Evolutionary conservation across 2,113 vertebrate genomes (phyloP), one percentile per base, ranked within the genome.

Genomic region (Anarrhichthys ocellatus): DNA sequence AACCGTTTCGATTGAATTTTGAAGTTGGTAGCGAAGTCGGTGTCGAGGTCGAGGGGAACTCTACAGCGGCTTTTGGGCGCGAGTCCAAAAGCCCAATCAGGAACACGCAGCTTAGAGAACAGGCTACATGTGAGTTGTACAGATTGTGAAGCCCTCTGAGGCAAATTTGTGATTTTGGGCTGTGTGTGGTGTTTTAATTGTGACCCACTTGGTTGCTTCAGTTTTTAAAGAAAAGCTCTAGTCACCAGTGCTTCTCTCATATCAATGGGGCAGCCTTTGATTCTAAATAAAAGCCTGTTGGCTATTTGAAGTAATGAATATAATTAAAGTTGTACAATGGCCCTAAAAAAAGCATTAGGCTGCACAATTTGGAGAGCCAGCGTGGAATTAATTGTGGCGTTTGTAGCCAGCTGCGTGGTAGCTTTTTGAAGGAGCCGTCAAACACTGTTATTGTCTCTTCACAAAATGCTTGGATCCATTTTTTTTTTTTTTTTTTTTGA

Each of bases 301-400:
- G 82, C 83, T 73, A 76, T 88, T 89, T 91, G 68, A 88, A 89
- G 87, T 81, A 72, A 58, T 91, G 73, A 92, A 90, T 89, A 90
- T 89, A 88, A 88, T 91, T 89, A 83, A 85, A 83, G 70, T 73
- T 66, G 70, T 76, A 81, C 80, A 78, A 87, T 70, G 69, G 63
- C 90, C 73, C 87, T 83, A 40, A 56, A 75, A 88, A 79, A 71
- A 29, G 70, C 62, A 85, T 81, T 78, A 81, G 67, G 64, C 79
- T 56, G 69, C 70, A 62, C 88, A 74, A 75, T 92, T 85, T 81
- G 40, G 42, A 69, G 73, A 86, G 56, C 67, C 81, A 81, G 86
- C 69, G 17, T 84, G 59, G 85, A 88, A 89, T 90, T 85, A 90
- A 85, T 81, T 86, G 76, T 75, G 84, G 87, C 65, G 22, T 88